These are phyloP conservation scores for Panthera uncia DNA, from an alignment of 2,113 vertebrate species.

Conservation along the genomic window DNA sequence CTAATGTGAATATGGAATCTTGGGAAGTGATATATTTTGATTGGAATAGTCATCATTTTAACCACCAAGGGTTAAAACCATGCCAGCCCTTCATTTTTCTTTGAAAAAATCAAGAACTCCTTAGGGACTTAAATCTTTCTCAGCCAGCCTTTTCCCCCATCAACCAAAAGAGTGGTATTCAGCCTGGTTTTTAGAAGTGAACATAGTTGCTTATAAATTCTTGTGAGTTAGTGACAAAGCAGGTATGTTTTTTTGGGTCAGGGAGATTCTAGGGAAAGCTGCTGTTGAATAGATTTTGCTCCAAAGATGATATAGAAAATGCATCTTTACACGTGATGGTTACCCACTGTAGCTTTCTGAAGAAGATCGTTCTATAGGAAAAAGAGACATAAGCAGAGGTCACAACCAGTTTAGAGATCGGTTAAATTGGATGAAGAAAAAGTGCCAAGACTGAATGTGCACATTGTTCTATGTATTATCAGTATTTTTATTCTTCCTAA, in stretches of 20 bases:
- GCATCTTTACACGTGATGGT: background rate
- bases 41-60: conserved; percentile 17
- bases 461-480: conserved; percentile 28
- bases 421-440: conserved; percentile 45
- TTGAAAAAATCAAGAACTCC: conserved; percentile 35
- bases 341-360: background rate
- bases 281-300: conserved; percentile 6
- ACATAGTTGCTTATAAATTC: conserved; percentile 7
- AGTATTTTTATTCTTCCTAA: conserved; percentile 43
- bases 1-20: background rate
- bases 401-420: background rate
- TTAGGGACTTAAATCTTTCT: conserved; percentile 1
- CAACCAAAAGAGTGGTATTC: background rate
- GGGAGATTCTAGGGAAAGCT: background rate
- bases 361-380: background rate
- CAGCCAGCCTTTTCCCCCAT: background rate
- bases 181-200: background rate
- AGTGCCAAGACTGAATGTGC: conserved; percentile 37
- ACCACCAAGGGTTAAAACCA: conserved; percentile 11
- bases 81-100: conserved; percentile 34
- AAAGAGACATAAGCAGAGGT: background rate
- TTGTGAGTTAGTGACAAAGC: background rate
- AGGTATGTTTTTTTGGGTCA: background rate
- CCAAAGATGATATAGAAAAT: conserved; percentile 49
- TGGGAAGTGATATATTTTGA: conserved; percentile 32